Percentiles rank a stretch among this genome's conserved stretches.
Conservation (phyloP, 2,113 vertebrate species). For the Limnothrissa miodon region DNA sequence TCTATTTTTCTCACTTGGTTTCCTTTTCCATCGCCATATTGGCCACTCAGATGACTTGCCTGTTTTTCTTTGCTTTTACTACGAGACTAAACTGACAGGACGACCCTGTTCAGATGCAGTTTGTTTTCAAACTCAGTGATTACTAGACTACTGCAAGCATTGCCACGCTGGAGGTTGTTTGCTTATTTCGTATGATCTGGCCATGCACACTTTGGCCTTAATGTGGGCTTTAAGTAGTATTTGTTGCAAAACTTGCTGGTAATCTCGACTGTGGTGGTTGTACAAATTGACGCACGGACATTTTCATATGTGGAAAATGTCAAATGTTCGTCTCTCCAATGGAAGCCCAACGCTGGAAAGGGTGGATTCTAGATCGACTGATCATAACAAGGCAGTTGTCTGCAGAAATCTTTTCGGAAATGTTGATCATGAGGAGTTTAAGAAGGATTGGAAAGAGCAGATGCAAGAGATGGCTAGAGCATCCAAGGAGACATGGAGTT, state of each 20-base stretch:
- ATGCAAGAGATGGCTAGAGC: conserved; percentile 67
- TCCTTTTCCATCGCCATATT: conserved; percentile 90
- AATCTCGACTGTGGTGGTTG: conserved; percentile 2
- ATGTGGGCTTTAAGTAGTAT: conserved; percentile 5
- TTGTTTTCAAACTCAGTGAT: conserved; percentile 43
- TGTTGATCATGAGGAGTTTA: conserved; percentile 76
- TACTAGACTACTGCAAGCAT: conserved; percentile 22
- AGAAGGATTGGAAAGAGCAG: conserved; percentile 64
- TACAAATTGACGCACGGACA: not conserved
- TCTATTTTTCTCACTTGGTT: conserved; percentile 78
- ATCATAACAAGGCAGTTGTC: conserved; percentile 78
- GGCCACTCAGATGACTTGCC: conserved; percentile 76
- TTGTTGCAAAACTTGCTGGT: conserved; percentile 32
- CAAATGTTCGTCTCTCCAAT: conserved; percentile 89
- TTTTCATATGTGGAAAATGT: conserved; percentile 79
- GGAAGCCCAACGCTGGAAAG: conserved; percentile 91
- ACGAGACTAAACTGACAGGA: conserved; percentile 61
- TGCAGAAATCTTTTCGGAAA: conserved; percentile 87
- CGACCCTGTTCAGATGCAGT: conserved; percentile 39
- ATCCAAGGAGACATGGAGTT: conserved; percentile 79
- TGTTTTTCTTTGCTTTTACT: conserved; percentile 65
- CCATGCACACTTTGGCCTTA: conserved; percentile 32
- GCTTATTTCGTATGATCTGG: conserved; percentile 20
- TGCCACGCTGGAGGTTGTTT: not conserved
- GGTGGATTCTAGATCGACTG: conserved; percentile 82